Base-by-base conservation (phyloP, 2,888 invertebrate genomes). In the Heliothis peltigera region DNA sequence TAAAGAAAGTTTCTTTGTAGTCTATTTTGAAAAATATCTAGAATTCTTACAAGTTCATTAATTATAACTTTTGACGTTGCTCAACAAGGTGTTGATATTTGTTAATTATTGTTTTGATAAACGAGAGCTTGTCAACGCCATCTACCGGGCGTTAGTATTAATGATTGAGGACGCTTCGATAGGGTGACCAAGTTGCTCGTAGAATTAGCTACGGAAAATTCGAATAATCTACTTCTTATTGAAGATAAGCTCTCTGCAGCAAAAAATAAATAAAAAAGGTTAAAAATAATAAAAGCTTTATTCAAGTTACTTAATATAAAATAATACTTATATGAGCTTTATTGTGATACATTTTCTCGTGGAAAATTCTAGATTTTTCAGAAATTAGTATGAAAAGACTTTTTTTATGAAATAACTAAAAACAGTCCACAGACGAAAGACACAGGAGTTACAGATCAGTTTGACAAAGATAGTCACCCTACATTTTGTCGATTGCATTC, bases 31-130 rank as follows among this genome's bases (percentile, higher is more conserved):
- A 17, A 56, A 32, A 53, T 53, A 53, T 61, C 18, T 8, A 12
- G 52, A 53, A 62, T 53, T 53, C 53, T 39, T 52, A n/a, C 15
- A 17, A 2, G 7, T 10, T 44, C 56, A 44, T 62, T 53, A 15
- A 19, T 68, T 67, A 39, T n/a, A 42, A 28, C 53, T 44, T 17
- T 58, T 46, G 32, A 1, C 8, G 35, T 44, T 25, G 59, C 54
- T 43, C 51, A 58, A 61, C 61, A 66, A 75, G 60, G 70, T 39
- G 71, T 67, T 64, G 64, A 60, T 80, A 79, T 79, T 83, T 77
- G 80, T 84, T 86, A 87, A 87, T 88, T 86, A 84, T 75, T 77
- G 48, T 61, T 69, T 79, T 89, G 88, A 89, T 88, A 75, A 85
- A 89, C 79, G 87, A 84, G 67, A 67, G 28, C 71, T 59, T 83